phyloP scores from a whole-genome alignment of 2,888 invertebrate genomes.

The Eupeodes luniger region DNA sequence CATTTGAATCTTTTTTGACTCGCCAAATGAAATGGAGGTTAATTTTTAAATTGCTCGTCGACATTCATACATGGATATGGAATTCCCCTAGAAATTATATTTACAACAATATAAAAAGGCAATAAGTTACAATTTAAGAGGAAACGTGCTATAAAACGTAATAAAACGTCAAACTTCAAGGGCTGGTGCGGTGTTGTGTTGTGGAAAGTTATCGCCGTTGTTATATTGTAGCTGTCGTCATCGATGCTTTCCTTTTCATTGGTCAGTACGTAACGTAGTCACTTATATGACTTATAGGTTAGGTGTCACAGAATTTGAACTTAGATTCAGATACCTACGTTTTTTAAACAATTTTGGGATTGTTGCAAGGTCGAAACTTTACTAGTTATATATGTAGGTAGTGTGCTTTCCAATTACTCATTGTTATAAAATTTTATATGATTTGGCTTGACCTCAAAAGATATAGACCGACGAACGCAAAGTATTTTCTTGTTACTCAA shows the following conservation, averaged over 20 bases:
- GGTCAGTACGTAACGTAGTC: neutral
- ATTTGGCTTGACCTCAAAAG: slow-evolving; percentile 41
- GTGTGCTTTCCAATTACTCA: slow-evolving; percentile 60
- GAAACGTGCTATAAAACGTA: slow-evolving; percentile 69
- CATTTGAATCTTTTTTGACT: neutral
- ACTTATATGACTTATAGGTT: slow-evolving; percentile 1
- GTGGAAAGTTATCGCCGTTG: slow-evolving; percentile 38
- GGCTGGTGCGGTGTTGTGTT: too few species aligned
- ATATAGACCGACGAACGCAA: neutral
- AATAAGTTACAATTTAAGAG: slow-evolving; percentile 65
- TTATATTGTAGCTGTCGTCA: slow-evolving; percentile 42
- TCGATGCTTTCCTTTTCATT: slow-evolving; percentile 52
- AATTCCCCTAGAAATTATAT: slow-evolving; percentile 22
- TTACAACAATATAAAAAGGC: slow-evolving; percentile 33
- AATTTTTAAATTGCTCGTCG: slow-evolving; percentile 56
- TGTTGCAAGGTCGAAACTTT: slow-evolving; percentile 31
- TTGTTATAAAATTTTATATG: slow-evolving; percentile 20
- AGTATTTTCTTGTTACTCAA: slow-evolving; percentile 22
- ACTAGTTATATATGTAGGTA: neutral
- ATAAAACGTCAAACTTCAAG: slow-evolving; percentile 53
- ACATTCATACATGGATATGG: slow-evolving; percentile 40
- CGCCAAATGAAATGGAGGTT: slow-evolving; percentile 29
- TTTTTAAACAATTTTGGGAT: neutral
- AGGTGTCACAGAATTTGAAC: neutral
- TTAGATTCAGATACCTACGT: neutral